phyloP scores from a whole-genome alignment of 2,113 vertebrate species.

The Ivindomyrus marchei region DNA sequence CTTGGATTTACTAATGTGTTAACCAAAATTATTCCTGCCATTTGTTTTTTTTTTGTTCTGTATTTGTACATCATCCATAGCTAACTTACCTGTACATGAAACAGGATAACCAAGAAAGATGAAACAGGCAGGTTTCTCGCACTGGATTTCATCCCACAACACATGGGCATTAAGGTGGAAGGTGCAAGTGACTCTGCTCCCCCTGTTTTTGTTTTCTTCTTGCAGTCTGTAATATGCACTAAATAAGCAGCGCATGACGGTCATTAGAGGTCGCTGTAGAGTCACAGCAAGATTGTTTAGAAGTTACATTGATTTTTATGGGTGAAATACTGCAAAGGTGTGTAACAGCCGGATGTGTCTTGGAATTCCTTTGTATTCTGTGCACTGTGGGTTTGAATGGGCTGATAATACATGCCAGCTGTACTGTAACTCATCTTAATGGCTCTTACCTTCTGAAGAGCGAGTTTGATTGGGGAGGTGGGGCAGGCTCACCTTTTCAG shows the following conservation, averaged over 20 bases:
- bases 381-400: not conserved
- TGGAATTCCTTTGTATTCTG: not conserved
- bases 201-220: not conserved
- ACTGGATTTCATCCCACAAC: not conserved
- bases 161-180: not conserved
- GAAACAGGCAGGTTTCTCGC: not conserved
- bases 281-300: not conserved
- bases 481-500: not conserved
- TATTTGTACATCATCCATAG: not conserved
- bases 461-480: not conserved
- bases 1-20: not conserved
- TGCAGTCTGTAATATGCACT: not conserved
- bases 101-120: not conserved
- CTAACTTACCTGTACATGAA: not conserved
- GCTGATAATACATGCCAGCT: not conserved
- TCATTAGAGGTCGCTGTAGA: not conserved
- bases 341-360: not conserved
- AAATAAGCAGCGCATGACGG: not conserved
- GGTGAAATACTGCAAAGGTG: not conserved
- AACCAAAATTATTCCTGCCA: not conserved
- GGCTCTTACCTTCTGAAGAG: not conserved
- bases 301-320: not conserved
- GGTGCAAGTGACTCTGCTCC: not conserved
- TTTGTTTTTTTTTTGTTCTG: not conserved
- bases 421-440: not conserved